phyloP scores from a whole-genome alignment of 2,797 vertebrate species.

The Paramormyrops hopkinsi region DNA sequence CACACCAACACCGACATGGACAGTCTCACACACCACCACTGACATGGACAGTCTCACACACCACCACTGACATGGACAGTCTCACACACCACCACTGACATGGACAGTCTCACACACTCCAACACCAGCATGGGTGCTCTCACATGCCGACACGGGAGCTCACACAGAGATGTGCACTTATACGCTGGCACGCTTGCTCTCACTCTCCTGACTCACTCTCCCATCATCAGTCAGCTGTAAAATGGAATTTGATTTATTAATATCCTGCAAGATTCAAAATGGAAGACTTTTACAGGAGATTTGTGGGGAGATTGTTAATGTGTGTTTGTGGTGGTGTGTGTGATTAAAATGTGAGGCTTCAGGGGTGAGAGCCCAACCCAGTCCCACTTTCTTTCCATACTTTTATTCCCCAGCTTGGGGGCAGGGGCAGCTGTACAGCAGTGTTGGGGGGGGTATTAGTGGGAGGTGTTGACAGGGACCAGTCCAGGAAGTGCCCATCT shows the following conservation, averaged over 20 bases:
- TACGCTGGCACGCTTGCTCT: slow-evolving; percentile 34
- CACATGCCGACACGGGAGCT: not conserved
- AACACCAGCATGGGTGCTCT: not conserved
- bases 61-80: not conserved
- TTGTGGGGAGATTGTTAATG: not conserved
- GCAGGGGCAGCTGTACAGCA: not conserved
- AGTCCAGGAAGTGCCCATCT: not conserved
- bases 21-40: no score
- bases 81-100: not conserved
- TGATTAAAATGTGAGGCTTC: slow-evolving; percentile 17
- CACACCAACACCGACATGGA: not conserved
- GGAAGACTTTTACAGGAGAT: not conserved
- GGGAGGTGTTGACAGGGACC: not conserved
- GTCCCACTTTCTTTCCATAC: not conserved
- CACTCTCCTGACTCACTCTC: slow-evolving; percentile 52
- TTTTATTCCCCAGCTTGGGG: not conserved
- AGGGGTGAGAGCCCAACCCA: not conserved
- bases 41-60: not conserved
- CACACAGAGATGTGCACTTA: not conserved
- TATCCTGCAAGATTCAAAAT: not conserved
- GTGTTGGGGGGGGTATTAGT: not conserved
- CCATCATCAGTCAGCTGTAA: slow-evolving; percentile 55
- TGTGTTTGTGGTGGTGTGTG: not conserved
- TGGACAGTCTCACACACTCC: not conserved
- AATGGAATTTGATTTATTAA: slow-evolving; percentile 42